Conservation (phyloP, 2,797 vertebrate species). For the Sebastes melanostomus region DNA sequence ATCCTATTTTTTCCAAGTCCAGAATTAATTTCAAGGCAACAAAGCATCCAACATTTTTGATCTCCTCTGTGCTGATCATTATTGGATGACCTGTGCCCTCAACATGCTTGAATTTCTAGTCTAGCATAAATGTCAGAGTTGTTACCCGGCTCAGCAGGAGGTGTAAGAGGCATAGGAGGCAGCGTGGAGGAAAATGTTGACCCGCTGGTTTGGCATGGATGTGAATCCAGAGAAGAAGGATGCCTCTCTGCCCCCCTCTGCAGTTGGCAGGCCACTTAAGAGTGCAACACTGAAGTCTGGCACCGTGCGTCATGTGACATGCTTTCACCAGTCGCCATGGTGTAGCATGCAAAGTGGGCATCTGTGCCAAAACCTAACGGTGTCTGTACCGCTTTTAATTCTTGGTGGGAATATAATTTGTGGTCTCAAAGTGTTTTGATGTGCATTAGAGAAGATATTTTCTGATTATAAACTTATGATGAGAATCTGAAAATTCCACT, state of each 20-base stretch:
- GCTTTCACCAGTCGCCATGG: conserved; percentile 56
- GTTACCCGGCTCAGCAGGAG: conserved; percentile 84
- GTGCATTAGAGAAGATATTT: neutral
- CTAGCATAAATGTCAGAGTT: conserved; percentile 35
- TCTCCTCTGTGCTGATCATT: neutral
- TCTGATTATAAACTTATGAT: neutral
- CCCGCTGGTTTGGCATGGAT: conserved; percentile 72
- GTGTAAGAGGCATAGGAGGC: conserved; percentile 83
- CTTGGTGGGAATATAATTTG: neutral
- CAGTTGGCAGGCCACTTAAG: conserved; percentile 68
- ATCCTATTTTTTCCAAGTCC: neutral
- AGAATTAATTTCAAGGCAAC: neutral
- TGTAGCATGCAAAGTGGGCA: conserved; percentile 43
- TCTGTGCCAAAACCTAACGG: conserved; percentile 9
- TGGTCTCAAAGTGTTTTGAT: neutral
- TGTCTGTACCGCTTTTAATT: neutral
- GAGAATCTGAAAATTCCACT: neutral
- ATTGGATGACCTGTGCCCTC: neutral
- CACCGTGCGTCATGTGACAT: conserved; percentile 77
- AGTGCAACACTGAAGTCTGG: conserved; percentile 62
- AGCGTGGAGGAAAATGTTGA: conserved; percentile 62
- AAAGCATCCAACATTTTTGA: neutral
- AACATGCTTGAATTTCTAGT: neutral
- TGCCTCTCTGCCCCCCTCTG: conserved; percentile 62
- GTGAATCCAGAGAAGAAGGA: conserved; percentile 60